phyloP scores from a whole-genome alignment of 2,797 vertebrate genomes.

The Danio aesculapii region DNA sequence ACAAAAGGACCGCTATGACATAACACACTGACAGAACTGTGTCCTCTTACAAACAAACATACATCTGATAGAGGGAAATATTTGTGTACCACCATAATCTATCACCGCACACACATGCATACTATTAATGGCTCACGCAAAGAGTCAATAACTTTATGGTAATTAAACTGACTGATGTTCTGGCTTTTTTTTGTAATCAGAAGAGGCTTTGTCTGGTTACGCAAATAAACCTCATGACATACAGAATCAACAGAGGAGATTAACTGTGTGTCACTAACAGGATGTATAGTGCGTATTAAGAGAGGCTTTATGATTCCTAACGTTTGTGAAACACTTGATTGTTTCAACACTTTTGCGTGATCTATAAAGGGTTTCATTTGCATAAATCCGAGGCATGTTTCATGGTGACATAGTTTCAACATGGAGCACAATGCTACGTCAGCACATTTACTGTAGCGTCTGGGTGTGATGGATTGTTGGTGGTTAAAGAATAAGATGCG shows the following conservation, averaged over 20 bases:
- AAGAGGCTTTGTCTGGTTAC: conserved; percentile 76
- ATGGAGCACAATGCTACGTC: not conserved
- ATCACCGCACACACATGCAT: conserved; percentile 12
- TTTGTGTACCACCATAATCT: conserved; percentile 43
- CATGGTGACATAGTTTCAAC: not conserved
- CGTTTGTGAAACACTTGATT: not conserved
- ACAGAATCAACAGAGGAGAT: conserved; percentile 61
- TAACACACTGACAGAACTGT: conserved; percentile 43
- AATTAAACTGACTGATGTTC: conserved; percentile 55
- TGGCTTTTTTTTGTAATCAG: conserved; percentile 69
- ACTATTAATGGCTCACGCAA: conserved; percentile 14
- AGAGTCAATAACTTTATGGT: conserved; percentile 22
- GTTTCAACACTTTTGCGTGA: not conserved
- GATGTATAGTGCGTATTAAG: not conserved
- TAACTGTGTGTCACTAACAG: conserved; percentile 25
- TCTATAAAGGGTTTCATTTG: not conserved
- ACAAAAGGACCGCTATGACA: conserved; percentile 67
- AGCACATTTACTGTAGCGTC: not conserved
- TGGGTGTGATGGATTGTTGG: not conserved
- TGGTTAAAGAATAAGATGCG: not conserved
- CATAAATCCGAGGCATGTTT: not conserved
- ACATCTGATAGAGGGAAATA: conserved; percentile 47
- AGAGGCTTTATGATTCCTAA: conserved; percentile 15
- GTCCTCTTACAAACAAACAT: conserved; percentile 43
- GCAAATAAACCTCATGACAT: conserved; percentile 77